A percentile compares a stretch with the other conserved stretches of the same genome.
Evolutionary conservation across 2,888 invertebrate genomes (phyloP).

Genomic region (Xylophagus ater): DNA sequence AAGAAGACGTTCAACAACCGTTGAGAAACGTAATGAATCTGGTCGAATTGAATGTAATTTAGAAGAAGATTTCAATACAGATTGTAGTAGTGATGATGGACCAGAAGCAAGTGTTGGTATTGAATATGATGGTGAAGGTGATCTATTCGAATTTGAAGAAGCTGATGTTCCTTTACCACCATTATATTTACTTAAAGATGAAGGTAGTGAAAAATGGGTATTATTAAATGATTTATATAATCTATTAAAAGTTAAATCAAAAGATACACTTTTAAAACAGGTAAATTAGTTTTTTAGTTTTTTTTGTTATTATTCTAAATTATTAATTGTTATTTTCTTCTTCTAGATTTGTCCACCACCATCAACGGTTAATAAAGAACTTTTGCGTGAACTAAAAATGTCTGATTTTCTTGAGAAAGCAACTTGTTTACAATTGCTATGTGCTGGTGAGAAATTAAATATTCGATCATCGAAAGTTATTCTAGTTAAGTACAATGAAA

Average conservation of each 20-base stretch:
- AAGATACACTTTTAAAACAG: conserved; percentile 66
- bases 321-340: conserved; percentile 3
- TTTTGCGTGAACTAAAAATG: conserved; percentile 60
- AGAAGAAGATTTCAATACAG: no score
- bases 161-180: conserved; percentile 70
- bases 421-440: conserved; percentile 65
- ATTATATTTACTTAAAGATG: conserved; percentile 59
- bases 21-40: no score
- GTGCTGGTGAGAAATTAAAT: conserved; percentile 69
- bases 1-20: conserved; percentile 6
- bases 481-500: conserved; percentile 73
- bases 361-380: conserved; percentile 25
- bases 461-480: conserved; percentile 70
- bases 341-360: conserved; percentile 35
- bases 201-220: conserved; percentile 65
- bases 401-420: conserved; percentile 71
- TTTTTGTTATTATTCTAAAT: background rate
- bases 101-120: conserved; percentile 23
- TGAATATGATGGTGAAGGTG: conserved; percentile 38
- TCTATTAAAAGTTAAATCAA: conserved; percentile 66
- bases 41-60: no score
- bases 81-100: conserved; percentile 35
- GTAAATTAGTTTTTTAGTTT: conserved; percentile 23
- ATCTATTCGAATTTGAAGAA: conserved; percentile 68
- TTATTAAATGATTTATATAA: conserved; percentile 68